Evolutionary conservation across 1,140 invertebrate species (phyloP).

Genomic region (Achroia grisella): DNA sequence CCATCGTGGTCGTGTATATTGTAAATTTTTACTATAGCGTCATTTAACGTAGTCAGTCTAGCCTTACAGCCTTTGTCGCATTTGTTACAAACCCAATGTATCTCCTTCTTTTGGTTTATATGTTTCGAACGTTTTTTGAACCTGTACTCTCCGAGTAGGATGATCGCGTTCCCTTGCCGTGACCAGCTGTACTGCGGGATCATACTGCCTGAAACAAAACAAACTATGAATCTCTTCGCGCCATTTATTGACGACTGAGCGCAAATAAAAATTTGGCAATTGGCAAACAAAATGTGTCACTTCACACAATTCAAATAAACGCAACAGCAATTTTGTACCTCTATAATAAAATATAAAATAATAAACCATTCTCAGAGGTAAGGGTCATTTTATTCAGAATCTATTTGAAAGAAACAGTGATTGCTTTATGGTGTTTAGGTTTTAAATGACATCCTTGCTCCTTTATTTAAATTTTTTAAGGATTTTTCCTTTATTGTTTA

Average conservation of each 20-base stretch:
- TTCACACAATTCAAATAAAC: background rate
- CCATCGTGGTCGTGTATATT: constrained; percentile 54
- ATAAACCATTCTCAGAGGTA: too few relatives aligned
- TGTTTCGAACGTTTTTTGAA: constrained; percentile 60
- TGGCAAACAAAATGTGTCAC: background rate
- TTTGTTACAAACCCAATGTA: constrained; percentile 63
- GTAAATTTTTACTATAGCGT: constrained; percentile 58
- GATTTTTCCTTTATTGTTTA: too few relatives aligned
- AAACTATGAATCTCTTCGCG: background rate
- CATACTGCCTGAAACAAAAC: constrained; percentile 22
- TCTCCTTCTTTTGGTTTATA: constrained; percentile 48
- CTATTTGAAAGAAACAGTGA: too few relatives aligned
- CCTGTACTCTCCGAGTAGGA: constrained; percentile 55
- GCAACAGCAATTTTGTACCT: background rate
- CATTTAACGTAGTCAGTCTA: constrained; percentile 52
- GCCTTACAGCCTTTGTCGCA: constrained; percentile 61
- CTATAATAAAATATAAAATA: too few relatives aligned
- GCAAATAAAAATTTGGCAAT: too few relatives aligned
- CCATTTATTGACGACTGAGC: too few relatives aligned
- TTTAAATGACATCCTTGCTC: too few relatives aligned
- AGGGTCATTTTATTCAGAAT: too few relatives aligned
- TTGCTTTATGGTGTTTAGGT: too few relatives aligned
- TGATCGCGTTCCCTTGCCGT: constrained; percentile 56
- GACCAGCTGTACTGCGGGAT: constrained; percentile 56
- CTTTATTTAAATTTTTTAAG: too few relatives aligned